These are phyloP conservation scores for Spodoptera frugiperda DNA, from an alignment of 1,140 invertebrate species.

Conservation along the genomic window DNA sequence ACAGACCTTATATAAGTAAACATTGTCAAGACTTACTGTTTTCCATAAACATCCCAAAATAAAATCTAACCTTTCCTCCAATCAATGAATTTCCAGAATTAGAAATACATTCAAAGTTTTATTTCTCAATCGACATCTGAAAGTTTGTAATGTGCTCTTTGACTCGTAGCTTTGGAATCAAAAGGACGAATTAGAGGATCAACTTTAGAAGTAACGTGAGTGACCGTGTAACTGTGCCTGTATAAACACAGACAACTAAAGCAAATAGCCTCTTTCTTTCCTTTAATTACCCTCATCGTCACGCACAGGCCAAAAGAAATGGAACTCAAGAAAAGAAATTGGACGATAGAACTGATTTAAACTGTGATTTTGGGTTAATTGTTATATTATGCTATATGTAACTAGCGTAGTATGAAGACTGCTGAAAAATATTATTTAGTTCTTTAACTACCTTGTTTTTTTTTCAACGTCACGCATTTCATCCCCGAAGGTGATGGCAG, in stretches of 20 bases:
- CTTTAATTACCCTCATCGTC: conserved; percentile 3
- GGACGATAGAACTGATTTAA: too few relatives aligned
- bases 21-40: too few relatives aligned
- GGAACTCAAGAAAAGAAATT: too few relatives aligned
- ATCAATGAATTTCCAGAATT: too few relatives aligned
- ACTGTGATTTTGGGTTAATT: too few relatives aligned
- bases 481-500: too few relatives aligned
- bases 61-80: too few relatives aligned
- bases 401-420: too few relatives aligned
- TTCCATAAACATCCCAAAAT: too few relatives aligned
- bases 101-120: neutral
- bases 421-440: neutral
- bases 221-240: neutral
- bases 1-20: too few relatives aligned
- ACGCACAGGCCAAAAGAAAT: neutral
- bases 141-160: neutral
- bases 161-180: conserved; percentile 8
- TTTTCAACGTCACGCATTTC: too few relatives aligned
- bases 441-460: neutral
- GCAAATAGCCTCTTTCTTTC: neutral
- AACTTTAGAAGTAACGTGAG: neutral
- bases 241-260: neutral
- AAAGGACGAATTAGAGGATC: conserved; percentile 28
- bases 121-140: neutral
- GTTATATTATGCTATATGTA: too few relatives aligned